These are phyloP conservation scores for Mystacides longicornis DNA, from an alignment of 2,888 invertebrate species.

Conservation along the genomic window DNA sequence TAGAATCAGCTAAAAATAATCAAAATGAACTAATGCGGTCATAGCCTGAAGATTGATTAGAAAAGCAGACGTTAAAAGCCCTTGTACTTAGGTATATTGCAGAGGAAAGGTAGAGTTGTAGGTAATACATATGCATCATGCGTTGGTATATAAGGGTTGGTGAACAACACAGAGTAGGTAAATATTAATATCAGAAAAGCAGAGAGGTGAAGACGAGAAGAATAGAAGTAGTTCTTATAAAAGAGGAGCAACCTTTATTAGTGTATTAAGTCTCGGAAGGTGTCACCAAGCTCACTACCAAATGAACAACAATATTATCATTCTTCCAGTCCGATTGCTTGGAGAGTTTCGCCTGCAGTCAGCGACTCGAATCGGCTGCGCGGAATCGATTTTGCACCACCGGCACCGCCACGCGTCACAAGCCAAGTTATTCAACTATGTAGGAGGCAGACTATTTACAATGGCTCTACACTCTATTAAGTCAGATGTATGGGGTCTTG, in stretches of 20 bases:
- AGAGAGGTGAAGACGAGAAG: not conserved
- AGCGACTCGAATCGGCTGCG: slow-evolving; percentile 21
- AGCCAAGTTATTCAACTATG: slow-evolving; percentile 26
- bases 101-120: too few species aligned
- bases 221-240: not conserved
- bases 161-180: not conserved
- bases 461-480: slow-evolving; percentile 24
- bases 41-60: too few species aligned
- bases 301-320: too few species aligned
- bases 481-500: slow-evolving; percentile 29
- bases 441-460: slow-evolving; percentile 26
- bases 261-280: slow-evolving; percentile 14
- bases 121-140: not conserved
- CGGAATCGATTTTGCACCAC: slow-evolving; percentile 52
- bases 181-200: too few species aligned
- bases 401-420: slow-evolving; percentile 30
- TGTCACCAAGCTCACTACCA: slow-evolving; percentile 18
- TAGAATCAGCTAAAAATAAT: too few species aligned
- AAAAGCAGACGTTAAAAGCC: too few species aligned
- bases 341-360: slow-evolving; percentile 22
- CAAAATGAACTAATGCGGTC: too few species aligned
- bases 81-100: too few species aligned
- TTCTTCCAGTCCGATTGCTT: not conserved
- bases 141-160: not conserved
- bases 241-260: slow-evolving; percentile 12